Percentiles rank a stretch among this genome's conserved stretches.
These are phyloP conservation scores for Hypotaenidia okinawae DNA, from an alignment of 2,797 vertebrate genomes.

Conservation along the genomic window DNA sequence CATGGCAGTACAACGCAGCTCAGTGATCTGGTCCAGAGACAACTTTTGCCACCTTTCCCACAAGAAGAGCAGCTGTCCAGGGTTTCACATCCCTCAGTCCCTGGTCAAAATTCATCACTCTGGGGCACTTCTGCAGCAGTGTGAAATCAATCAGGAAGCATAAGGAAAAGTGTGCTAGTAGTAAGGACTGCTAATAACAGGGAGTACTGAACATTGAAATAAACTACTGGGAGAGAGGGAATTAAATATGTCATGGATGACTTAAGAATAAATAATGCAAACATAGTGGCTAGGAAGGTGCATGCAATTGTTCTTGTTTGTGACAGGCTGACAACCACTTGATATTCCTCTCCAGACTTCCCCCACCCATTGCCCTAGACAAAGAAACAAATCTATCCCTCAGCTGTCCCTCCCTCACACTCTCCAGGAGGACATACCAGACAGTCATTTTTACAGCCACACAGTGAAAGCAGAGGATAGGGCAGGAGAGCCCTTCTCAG, in stretches of 20 bases:
- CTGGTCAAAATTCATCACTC: neutral
- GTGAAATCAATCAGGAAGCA: too few relatives aligned
- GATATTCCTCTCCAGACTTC: neutral
- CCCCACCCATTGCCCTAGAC: fast-evolving
- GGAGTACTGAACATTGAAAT: neutral
- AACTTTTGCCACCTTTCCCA: neutral
- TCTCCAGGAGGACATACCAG: fast-evolving
- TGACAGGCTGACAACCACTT: neutral
- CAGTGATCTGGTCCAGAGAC: neutral
- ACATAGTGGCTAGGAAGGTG: neutral
- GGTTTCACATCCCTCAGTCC: neutral
- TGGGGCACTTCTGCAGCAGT: neutral
- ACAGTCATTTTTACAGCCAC: neutral
- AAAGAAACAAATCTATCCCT: neutral
- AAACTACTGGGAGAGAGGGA: neutral
- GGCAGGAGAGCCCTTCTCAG: neutral
- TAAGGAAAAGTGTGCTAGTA: neutral
- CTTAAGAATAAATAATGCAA: neutral
- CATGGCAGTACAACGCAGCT: fast-evolving
- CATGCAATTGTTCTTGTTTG: neutral
- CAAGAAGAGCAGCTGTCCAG: too few relatives aligned
- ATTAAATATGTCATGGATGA: neutral
- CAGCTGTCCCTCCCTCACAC: neutral
- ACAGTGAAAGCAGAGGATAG: neutral
- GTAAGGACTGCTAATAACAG: neutral